Evolutionary conservation across 2,888 invertebrate species (phyloP), one percentile per base, ranked within the genome.

Genomic region (Homarus gammarus): DNA sequence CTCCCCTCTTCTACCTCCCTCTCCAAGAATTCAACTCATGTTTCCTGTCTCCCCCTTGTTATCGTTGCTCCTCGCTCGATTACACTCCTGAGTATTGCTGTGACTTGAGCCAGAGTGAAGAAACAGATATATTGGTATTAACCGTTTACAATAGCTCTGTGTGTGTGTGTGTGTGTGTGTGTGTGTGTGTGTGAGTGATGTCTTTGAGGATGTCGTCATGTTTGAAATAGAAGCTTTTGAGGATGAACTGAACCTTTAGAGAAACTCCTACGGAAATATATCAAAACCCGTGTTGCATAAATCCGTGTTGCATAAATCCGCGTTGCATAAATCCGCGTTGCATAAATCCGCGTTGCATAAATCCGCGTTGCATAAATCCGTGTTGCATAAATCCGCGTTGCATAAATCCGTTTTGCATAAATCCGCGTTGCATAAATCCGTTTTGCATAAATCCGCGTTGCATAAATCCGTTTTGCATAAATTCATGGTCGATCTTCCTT

Each of bases 141-240:
- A 49, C 12, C 44, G 44, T 10, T 6, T 49, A 12, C 44, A 1
- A 12, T 49, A 12, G 6, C 27, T 68, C 12, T 68, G 12, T 68
- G 68, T 68, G 56, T 56, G 56, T 56, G 56, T 56, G 56, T 56
- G 56, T 56, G 56, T 56, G 56, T 56, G 56, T 56, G 56, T 56
- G 56, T 68, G 68, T 68, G 12, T 68, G 44, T 49, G 44, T 49
- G 10, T 49, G 49, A n/a, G 10, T 10, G 10, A 33, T 15, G 68
- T 68, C 8, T 22, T 10, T 68, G 22, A 10, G 18, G 5, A 6
- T 68, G 6, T 18, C 5, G n/a, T 10, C 68, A 68, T 5, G 5
- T 68, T 68, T 68, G 8, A 68, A 68, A 27, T 10, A 68, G 68
- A 68, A 18, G 5, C n/a, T n/a, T n/a, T n/a, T n/a, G n/a, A n/a